Evolutionary conservation across 2,797 vertebrate species (phyloP), one percentile per base, ranked within the genome.

Genomic region (Pantherophis alleghaniensis): DNA sequence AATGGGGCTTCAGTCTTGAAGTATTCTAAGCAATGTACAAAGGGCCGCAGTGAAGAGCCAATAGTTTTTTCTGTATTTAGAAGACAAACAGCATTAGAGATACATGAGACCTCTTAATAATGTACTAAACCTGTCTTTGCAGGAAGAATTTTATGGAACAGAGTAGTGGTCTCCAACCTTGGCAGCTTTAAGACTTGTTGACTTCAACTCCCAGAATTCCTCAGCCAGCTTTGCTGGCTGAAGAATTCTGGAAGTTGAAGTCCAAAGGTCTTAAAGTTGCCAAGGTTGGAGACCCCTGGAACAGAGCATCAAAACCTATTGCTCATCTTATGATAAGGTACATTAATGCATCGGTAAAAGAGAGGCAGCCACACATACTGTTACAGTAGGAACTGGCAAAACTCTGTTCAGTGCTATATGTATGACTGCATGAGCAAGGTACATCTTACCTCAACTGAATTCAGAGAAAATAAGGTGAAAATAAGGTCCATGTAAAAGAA

Each of bases 401-500:
- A 79, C 37, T 42, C 32, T 79, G 37, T 42, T 42, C 22, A 79
- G 7, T 42, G 74, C 37, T 79, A 18, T 11, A 79, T 0, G 9
- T 79, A n/a, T 55, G 51, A 87, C 51, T n/a, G 28, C 55, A 32
- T 55, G 13, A n/a, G 47, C 26, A 87, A 87, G 28, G 28, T 56
- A 87, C 53, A 55, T 87, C 28, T 56, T 28, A 87, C 32, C 6
- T 28, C 51, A 53, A 93, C 92, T 47, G 87, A 3, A 0, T 94
- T 93, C 91, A 92, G 91, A 95, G 89, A 92, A 93, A 79, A 42
- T 0, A 6, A 86, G 14, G 74, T 92, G 16, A 83, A 56, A 59
- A n/a, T 47, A 63, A 26, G 59, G 79, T 93, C 53, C 10, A 86
- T 63, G 90, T 89, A 55, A 94, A 93, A 37, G 63, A 91, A 16